Evolutionary conservation across 2,797 vertebrate species (phyloP).

Genomic region (Clarias laeviceps): DNA sequence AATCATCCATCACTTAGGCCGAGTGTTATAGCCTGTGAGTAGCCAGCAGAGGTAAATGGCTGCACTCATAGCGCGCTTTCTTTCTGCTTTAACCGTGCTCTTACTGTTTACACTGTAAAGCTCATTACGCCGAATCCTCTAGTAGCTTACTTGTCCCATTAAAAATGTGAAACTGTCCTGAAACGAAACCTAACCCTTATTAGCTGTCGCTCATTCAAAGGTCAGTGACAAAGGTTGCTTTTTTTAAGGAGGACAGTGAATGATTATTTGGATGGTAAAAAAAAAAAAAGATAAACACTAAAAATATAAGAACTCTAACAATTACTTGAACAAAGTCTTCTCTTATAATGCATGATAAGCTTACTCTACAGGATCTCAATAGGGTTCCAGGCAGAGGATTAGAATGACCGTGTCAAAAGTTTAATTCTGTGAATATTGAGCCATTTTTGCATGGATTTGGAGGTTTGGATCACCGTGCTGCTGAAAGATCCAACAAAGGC

Average conservation of each 20-base stretch:
- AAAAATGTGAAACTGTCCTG: conserved; percentile 58
- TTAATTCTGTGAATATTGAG: neutral
- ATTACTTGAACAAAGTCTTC: neutral
- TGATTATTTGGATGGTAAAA: neutral
- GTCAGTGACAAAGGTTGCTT: conserved; percentile 52
- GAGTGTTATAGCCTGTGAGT: conserved; percentile 73
- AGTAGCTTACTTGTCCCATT: conserved; percentile 63
- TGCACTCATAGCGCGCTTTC: conserved; percentile 66
- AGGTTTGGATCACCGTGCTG: neutral
- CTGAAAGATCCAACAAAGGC: neutral
- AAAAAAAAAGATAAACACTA: neutral
- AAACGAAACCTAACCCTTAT: conserved; percentile 45
- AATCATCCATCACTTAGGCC: conserved; percentile 79
- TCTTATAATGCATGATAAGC: neutral
- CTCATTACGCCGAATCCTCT: conserved; percentile 68
- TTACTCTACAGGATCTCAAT: neutral
- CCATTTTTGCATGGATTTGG: neutral
- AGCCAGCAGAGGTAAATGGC: conserved; percentile 63
- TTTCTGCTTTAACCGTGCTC: conserved; percentile 51
- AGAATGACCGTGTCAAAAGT: neutral
- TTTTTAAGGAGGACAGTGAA: conserved; percentile 18
- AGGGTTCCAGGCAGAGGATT: neutral
- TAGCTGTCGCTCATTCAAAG: conserved; percentile 33
- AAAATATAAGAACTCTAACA: neutral
- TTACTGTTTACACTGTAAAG: conserved; percentile 69